A percentile compares a stretch with the other conserved stretches of the same genome.
Conservation (phyloP, 2,797 vertebrate genomes). For the Trematomus bernacchii region DNA sequence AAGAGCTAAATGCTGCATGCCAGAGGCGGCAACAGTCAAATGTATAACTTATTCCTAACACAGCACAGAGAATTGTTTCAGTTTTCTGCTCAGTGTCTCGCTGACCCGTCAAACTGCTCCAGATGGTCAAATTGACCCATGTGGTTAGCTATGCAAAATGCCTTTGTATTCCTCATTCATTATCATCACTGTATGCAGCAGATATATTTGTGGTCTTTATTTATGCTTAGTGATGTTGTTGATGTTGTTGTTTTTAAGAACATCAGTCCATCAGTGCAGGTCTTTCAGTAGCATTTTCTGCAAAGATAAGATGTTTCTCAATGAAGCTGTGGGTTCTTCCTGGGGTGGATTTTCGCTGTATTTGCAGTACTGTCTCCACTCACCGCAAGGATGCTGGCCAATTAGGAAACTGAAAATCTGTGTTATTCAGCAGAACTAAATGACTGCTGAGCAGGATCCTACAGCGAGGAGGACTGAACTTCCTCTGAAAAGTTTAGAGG, state of each 20-base stretch:
- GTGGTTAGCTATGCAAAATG: background rate
- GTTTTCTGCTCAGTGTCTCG: slow-evolving; percentile 6
- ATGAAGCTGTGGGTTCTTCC: slow-evolving; percentile 44
- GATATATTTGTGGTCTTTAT: slow-evolving; percentile 2
- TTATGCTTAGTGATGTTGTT: slow-evolving; percentile 9
- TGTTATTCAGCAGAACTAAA: slow-evolving; percentile 81
- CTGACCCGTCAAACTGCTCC: slow-evolving; percentile 19
- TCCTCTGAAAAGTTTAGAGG: slow-evolving; percentile 63
- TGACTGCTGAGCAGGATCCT: slow-evolving; percentile 71
- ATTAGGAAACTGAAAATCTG: slow-evolving; percentile 76
- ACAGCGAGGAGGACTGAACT: slow-evolving; percentile 50
- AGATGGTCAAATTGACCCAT: background rate
- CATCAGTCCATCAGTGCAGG: slow-evolving; percentile 38
- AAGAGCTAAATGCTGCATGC: slow-evolving; percentile 23
- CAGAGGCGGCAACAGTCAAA: slow-evolving; percentile 37
- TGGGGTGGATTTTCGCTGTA: slow-evolving; percentile 67
- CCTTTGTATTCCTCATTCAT: background rate
- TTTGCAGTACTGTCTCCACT: slow-evolving; percentile 75
- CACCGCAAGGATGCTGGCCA: slow-evolving; percentile 67
- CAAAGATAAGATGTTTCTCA: slow-evolving; percentile 48
- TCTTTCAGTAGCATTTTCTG: slow-evolving; percentile 49
- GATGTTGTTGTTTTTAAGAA: slow-evolving; percentile 29
- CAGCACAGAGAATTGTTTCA: background rate
- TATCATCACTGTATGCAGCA: slow-evolving; percentile 7
- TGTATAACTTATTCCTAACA: slow-evolving; percentile 27